These are phyloP conservation scores for Platysteira castanea DNA, from an alignment of 2,113 vertebrate genomes.

Conservation along the genomic window DNA sequence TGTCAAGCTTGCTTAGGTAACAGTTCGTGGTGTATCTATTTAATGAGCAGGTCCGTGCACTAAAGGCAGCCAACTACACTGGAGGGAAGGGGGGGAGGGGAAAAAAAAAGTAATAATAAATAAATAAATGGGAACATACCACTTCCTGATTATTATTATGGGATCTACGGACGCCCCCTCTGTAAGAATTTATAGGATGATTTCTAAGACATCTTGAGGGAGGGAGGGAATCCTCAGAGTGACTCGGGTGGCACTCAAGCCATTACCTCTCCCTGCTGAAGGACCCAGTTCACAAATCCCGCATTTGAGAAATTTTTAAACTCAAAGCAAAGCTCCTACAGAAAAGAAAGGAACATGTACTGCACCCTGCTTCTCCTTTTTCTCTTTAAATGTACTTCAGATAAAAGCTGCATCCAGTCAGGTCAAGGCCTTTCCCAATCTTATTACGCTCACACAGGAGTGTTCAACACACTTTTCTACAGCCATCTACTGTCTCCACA, in stretches of 20 bases:
- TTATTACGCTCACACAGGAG: constrained; percentile 61
- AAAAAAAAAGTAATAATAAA: constrained; percentile 10
- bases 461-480: constrained; percentile 78
- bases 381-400: constrained; percentile 84
- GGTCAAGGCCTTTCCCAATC: constrained; percentile 81
- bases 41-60: constrained; percentile 81
- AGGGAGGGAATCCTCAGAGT: background rate
- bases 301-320: constrained; percentile 37
- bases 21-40: constrained; percentile 80
- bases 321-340: constrained; percentile 67
- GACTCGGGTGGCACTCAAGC: constrained; percentile 45
- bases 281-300: constrained; percentile 41
- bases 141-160: constrained; percentile 36
- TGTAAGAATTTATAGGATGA: constrained; percentile 52
- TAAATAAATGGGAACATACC: constrained; percentile 47
- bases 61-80: constrained; percentile 73
- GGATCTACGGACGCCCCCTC: constrained; percentile 55
- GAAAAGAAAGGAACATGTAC: constrained; percentile 68
- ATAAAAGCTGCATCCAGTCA: constrained; percentile 79
- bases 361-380: constrained; percentile 74
- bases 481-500: constrained; percentile 83
- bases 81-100: background rate
- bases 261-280: constrained; percentile 33
- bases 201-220: constrained; percentile 1
- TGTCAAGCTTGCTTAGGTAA: constrained; percentile 79